Conservation (phyloP, 2,113 vertebrate genomes). For the Arvicanthis niloticus region DNA sequence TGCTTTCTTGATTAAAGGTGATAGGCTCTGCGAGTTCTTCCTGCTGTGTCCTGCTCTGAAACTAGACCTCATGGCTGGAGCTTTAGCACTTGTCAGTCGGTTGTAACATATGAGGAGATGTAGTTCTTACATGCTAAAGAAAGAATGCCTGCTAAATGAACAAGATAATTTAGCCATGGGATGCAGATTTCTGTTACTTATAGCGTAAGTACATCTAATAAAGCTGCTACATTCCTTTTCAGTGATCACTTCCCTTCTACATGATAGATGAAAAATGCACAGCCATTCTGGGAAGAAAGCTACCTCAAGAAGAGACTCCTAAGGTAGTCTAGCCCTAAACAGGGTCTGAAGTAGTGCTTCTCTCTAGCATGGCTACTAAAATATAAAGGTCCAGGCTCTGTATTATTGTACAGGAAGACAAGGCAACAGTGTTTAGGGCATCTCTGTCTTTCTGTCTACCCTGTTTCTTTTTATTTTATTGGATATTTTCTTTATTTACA, state of each 20-base stretch:
- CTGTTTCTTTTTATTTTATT: neutral
- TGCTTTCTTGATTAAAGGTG: slow-evolving; percentile 21
- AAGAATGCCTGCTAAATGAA: neutral
- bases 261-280: neutral
- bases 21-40: neutral
- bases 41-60: slow-evolving; percentile 18
- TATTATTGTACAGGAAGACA: neutral
- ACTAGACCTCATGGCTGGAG: neutral
- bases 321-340: neutral
- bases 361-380: slow-evolving; percentile 25
- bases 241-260: slow-evolving; percentile 8
- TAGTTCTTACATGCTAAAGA: neutral
- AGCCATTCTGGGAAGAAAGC: neutral
- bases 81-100: neutral
- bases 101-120: neutral
- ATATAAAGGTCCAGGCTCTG: neutral
- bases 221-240: neutral
- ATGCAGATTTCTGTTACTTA: slow-evolving; percentile 34
- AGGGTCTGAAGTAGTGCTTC: neutral
- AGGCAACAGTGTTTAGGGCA: neutral
- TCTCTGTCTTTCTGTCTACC: slow-evolving; percentile 36
- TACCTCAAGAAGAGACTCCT: neutral
- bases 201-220: slow-evolving; percentile 54
- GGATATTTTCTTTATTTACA: neutral
- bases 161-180: slow-evolving; percentile 25